Percentiles rank a stretch among this genome's conserved stretches.
Conservation (phyloP, 1,140 invertebrate genomes). For the Listronotus oregonensis region DNA sequence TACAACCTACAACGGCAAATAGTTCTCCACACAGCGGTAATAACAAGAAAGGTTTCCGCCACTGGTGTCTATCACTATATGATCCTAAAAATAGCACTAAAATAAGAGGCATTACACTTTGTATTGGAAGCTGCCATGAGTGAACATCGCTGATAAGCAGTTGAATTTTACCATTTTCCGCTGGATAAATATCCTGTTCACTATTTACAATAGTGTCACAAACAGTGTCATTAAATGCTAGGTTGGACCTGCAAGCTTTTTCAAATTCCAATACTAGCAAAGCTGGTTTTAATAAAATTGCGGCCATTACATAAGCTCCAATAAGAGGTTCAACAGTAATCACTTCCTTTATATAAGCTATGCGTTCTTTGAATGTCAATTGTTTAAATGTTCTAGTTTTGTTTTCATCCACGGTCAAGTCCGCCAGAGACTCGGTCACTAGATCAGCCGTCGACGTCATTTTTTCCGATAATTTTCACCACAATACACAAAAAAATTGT, state of each 20-base stretch:
- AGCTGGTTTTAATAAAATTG: conserved; percentile 44
- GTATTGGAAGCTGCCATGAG: conserved; percentile 53
- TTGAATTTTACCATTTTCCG: conserved; percentile 48
- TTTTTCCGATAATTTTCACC: conserved; percentile 10
- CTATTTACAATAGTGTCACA: conserved; percentile 58
- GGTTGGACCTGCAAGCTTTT: conserved; percentile 49
- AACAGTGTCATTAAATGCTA: conserved; percentile 45
- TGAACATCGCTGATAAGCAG: conserved; percentile 50
- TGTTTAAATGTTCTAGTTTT: conserved; percentile 40
- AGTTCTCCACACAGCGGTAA: conserved; percentile 66
- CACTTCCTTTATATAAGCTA: conserved; percentile 44
- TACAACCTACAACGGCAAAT: conserved; percentile 57
- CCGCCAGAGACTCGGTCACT: conserved; percentile 45
- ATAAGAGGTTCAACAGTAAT: conserved; percentile 54
- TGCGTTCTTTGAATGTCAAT: conserved; percentile 39
- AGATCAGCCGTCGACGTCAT: conserved; percentile 50
- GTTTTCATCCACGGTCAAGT: conserved; percentile 34
- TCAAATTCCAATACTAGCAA: conserved; percentile 47
- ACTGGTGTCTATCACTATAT: conserved; percentile 68
- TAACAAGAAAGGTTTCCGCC: conserved; percentile 66
- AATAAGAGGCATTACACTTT: conserved; percentile 59
- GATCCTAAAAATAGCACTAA: conserved; percentile 68
- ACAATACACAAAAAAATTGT: not conserved
- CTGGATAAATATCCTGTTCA: conserved; percentile 41
- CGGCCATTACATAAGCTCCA: conserved; percentile 44